Evolutionary conservation across 2,888 invertebrate genomes (phyloP), one percentile per base, ranked within the genome.

Genomic region (Lathronympha strigana): DNA sequence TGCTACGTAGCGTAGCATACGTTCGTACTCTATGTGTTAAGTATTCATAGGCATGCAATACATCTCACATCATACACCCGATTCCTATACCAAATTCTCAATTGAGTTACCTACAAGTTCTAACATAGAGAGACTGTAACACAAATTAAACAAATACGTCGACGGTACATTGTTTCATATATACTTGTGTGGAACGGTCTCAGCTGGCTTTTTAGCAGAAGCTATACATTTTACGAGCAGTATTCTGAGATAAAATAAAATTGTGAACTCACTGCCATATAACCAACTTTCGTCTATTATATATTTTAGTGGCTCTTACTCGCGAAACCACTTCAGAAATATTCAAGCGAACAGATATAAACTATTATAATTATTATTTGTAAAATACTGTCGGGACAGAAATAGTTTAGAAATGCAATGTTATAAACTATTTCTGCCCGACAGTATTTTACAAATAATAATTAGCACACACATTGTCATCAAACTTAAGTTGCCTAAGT

Each of bases 181-280:
- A 40, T 54, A 25, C 43, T 17, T 11, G 11, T 57, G 17, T 21
- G 4, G 40, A 54, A 13, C 25, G 28, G 43, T 21, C 57, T 8
- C 57, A 45, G 45, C 28, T 57, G 57, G 57, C 43, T 28, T 43
- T 55, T 21, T 17, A 57, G 43, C n/a, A 31, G n/a, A 8, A 31
- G 19, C 43, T 19, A 57, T 45, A 57, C n/a, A n/a, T 9, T 57
- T 57, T 45, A 57, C 28, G 23, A 54, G 25, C 38, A 9, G 25
- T 25, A 25, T 40, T 40, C 21, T 23, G 1, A 8, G 6, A n/a
- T 21, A 21, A 36, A 53, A 23, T 53, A 36, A n/a, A 53, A 23
- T 36, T 6, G 21, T 33, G 9, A 13, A 33, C 19, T 19, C 2
- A 31, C 51, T 33, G 33, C 13, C 19, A 9, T 25, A 49, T 21